Conservation (phyloP, 1,140 invertebrate genomes). For the Hypothenemus hampei region DNA sequence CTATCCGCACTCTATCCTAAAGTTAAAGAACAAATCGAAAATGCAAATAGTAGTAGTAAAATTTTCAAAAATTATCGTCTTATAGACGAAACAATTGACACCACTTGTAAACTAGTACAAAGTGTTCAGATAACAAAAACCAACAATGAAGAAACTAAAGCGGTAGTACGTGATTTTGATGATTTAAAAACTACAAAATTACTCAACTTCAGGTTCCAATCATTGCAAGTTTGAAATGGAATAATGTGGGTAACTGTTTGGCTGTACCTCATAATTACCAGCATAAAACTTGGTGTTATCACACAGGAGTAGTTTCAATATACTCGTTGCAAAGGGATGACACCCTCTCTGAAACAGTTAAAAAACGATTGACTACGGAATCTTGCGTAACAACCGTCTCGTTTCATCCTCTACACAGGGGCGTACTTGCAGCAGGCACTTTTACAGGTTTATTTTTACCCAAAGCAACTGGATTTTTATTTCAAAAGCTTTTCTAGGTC, state of each 20-base stretch:
- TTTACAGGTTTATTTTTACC: conserved; percentile 41
- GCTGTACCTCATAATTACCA: conserved; percentile 35
- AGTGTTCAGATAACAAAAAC: conserved; percentile 23
- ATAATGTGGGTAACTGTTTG: conserved; percentile 36
- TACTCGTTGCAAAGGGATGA: conserved; percentile 30
- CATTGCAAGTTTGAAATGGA: conserved; percentile 36
- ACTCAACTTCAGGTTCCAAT: conserved; percentile 19
- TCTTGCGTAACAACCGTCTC: conserved; percentile 34
- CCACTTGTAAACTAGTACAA: conserved; percentile 32
- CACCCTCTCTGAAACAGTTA: conserved; percentile 30
- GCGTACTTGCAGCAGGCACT: conserved; percentile 37
- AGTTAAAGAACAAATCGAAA: conserved; percentile 37
- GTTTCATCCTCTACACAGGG: conserved; percentile 36
- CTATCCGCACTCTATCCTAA: conserved; percentile 37
- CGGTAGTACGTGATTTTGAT: not conserved
- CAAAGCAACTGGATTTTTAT: no score
- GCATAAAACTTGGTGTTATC: conserved; percentile 42
- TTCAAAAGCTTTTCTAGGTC: conserved; percentile 24
- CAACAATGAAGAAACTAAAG: conserved; percentile 18
- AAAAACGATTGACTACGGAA: conserved; percentile 32
- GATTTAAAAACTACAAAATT: not conserved
- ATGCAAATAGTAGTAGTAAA: conserved; percentile 32
- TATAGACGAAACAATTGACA: conserved; percentile 20
- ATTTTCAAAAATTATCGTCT: conserved; percentile 35
- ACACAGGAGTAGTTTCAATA: conserved; percentile 32